Conservation (phyloP, 2,888 invertebrate genomes). For the Antheraea yamamai region DNA sequence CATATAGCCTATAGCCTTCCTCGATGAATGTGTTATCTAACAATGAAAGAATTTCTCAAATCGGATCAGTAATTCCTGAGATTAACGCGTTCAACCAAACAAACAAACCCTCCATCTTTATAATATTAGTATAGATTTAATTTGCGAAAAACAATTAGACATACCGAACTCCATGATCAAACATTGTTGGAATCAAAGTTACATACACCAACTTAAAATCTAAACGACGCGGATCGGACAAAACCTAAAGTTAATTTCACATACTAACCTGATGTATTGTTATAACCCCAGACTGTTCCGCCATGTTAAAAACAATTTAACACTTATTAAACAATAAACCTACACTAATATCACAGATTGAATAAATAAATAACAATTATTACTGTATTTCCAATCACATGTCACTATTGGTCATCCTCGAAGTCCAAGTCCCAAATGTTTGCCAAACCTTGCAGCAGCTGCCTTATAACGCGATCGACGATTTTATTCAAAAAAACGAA, state of each 20-base stretch:
- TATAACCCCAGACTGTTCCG: conserved; percentile 61
- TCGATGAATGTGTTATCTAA: too few relatives aligned
- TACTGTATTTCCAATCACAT: conserved; percentile 36
- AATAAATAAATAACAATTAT: conserved; percentile 58
- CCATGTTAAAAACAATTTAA: conserved; percentile 43
- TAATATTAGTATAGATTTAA: too few relatives aligned
- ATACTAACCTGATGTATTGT: conserved; percentile 71
- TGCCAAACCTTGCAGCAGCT: conserved; percentile 41
- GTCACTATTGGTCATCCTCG: conserved; percentile 53
- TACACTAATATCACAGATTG: conserved; percentile 71
- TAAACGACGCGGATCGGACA: not conserved
- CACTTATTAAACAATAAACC: conserved; percentile 25
- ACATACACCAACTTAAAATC: not conserved
- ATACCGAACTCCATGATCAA: too few relatives aligned
- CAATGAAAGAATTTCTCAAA: too few relatives aligned
- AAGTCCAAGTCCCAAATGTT: conserved; percentile 53
- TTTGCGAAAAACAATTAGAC: too few relatives aligned
- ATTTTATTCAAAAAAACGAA: conserved; percentile 66
- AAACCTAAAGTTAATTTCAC: not conserved
- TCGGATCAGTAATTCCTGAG: too few relatives aligned
- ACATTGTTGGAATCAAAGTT: too few relatives aligned
- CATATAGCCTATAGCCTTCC: too few relatives aligned
- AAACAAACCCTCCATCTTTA: too few relatives aligned
- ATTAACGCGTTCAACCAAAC: too few relatives aligned
- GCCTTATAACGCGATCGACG: conserved; percentile 52